Evolutionary conservation across 2,113 vertebrate species (phyloP).

Genomic region (Chaetops frenatus): DNA sequence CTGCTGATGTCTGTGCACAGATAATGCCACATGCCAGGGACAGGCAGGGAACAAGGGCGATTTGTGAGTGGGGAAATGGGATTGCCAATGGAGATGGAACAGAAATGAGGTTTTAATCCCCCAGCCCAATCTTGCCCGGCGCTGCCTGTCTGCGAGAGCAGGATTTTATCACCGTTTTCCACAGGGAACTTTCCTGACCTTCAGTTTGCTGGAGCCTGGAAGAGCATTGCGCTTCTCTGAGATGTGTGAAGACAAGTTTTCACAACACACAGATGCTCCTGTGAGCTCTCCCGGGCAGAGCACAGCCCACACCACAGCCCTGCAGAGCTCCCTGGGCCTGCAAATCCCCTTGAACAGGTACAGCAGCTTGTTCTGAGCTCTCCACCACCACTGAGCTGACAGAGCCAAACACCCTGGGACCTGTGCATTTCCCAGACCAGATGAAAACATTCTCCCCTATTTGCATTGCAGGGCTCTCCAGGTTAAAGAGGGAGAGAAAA

Average conservation of each 20-base stretch:
- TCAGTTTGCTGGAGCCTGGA: conserved; percentile 32
- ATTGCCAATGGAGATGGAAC: conserved; percentile 17
- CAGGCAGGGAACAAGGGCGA: neutral
- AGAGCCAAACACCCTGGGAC: neutral
- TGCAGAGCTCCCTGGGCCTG: neutral
- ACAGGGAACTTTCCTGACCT: conserved; percentile 36
- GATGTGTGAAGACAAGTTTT: conserved; percentile 3
- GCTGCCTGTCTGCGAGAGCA: neutral
- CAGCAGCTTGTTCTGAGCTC: neutral
- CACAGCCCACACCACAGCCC: neutral
- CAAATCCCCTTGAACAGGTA: neutral
- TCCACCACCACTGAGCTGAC: neutral
- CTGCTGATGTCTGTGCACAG: neutral
- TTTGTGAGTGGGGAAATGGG: conserved; percentile 46
- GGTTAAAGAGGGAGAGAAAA: neutral
- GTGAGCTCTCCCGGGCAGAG: neutral
- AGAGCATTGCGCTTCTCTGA: neutral
- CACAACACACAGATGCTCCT: neutral
- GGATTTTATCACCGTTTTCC: conserved; percentile 29
- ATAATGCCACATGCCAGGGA: neutral
- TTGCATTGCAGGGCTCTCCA: neutral
- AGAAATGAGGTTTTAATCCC: conserved; percentile 59
- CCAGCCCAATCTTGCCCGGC: neutral
- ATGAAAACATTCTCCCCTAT: neutral
- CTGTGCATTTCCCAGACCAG: neutral